Evolutionary conservation across 2,888 invertebrate species (phyloP), one percentile per base, ranked within the genome.

Genomic region (Arrhopalites spinosus): DNA sequence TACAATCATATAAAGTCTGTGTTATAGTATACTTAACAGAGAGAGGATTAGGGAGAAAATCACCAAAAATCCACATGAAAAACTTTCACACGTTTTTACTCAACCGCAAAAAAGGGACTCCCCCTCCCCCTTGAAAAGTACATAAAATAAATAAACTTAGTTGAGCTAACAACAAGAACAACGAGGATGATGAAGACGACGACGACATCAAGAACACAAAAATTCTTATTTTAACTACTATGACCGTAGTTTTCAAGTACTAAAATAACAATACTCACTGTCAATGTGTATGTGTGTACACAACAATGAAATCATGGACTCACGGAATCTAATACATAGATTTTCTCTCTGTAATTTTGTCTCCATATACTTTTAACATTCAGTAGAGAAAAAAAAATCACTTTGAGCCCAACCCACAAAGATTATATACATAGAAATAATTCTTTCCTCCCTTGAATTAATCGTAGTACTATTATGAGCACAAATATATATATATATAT

Each of bases 71-170:
- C 29, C 36, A 69, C 29, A 30, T 20, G 47, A 50, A 69, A 69
- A 69, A 69, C 69, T 69, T 69, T 69, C 69, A 69, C 69, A 53
- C 29, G 56, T 53, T 69, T 36, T 53, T 47, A 69, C 56, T 69
- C 69, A 53, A 69, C 69, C 69, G 20, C 69, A 69, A 53, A 67
- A 67, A 20, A 50, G n/a, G n/a, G n/a, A n/a, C n/a, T 36, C 36
- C 36, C 36, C 36, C 11, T 11, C 36, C 36, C 36, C 36, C 36
- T 36, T 11, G 11, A 36, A 36, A 36, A 36, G 11, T 7, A 36
- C 11, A 36, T 7, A 7, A 53, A 53, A 53, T 23, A 59, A 59
- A 59, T 27, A 56, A 53, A 20, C 20, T 69, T n/a, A 69, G n/a
- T 69, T 68, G 68, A 68, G 47, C 29, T 64, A 64, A 36, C 30